Evolutionary conservation across 92 coral and sea anemone species (phyloP), one percentile per base, ranked within the genome.

Genomic region (Porites evermanni): DNA sequence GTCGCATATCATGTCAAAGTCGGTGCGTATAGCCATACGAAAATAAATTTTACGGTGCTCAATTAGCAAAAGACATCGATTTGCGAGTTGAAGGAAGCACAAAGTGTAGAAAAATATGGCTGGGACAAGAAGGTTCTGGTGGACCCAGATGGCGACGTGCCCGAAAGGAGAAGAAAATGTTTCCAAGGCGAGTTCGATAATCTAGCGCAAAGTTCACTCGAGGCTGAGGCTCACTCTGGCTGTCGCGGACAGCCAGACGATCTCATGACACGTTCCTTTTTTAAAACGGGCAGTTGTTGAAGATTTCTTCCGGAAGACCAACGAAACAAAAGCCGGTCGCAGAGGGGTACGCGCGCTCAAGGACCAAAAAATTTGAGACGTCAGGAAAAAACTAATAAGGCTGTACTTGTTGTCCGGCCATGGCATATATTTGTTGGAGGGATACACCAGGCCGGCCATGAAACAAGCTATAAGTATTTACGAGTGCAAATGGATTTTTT

Each of bases 301-400:
- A 58, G 32, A 74, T 8, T 88, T 82, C 64, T 82, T 88, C 53
- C 52, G 67, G n/a, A 32, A 81, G 38, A 63, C 78, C 24, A 74
- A 74, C 17, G 71, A 70, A 53, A 53, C 29, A 64, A 72, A 79
- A 82, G 87, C 87, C 74, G 54, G 47, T 87, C 75, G 66, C 86
- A 82, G 88, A 82, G 23, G 88, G 91, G 23, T 88, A 88, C 63
- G 84, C 83, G 52, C 77, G 84, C 71, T 89, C 92, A 26, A 89
- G 77, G 64, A 89, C 74, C n/a, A 84, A 88, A 72, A 88, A 84
- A 79, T 88, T 89, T 65, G 91, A 26, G 29, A 1, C 29, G 29
- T 26, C 29, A 26, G 29, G 29, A 1, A 26, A 26, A 26, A 26
- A 26, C 29, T 26, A 26, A 26, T 26, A 26, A 26, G 2, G 29